Conservation (phyloP, 2,113 vertebrate genomes). For the Polypterus bichir region DNA sequence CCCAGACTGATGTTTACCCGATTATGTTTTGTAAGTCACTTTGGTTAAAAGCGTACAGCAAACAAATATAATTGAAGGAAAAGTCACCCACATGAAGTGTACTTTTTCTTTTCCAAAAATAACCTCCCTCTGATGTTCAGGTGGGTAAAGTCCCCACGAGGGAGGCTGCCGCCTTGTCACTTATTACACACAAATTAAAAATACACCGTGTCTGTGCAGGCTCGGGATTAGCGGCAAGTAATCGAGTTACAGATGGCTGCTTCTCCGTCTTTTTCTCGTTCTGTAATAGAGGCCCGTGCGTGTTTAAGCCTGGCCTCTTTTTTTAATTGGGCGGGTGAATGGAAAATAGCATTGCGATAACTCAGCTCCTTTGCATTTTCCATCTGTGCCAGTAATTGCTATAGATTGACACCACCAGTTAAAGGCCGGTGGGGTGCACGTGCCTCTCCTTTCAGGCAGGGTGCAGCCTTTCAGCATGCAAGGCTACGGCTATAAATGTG, state of each 20-base stretch:
- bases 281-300: conserved; percentile 7
- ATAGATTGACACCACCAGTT: conserved; percentile 1
- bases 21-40: too few species aligned
- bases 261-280: conserved; percentile 9
- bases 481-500: conserved; percentile 23
- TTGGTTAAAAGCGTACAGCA: too few species aligned
- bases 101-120: too few species aligned
- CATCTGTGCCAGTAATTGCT: conserved; percentile 5
- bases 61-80: too few species aligned
- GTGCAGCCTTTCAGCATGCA: conserved; percentile 16
- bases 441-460: conserved; percentile 3
- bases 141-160: too few species aligned
- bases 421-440: background rate
- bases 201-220: too few species aligned
- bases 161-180: too few species aligned
- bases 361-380: background rate
- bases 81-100: too few species aligned
- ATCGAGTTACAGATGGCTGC: conserved; percentile 9
- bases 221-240: too few species aligned
- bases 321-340: background rate
- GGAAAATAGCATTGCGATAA: background rate
- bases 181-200: too few species aligned
- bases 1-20: too few species aligned
- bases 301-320: conserved; percentile 3
- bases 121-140: too few species aligned